Evolutionary conservation across 1,140 invertebrate species (phyloP), one percentile per base, ranked within the genome.

Genomic region (Limonius californicus): DNA sequence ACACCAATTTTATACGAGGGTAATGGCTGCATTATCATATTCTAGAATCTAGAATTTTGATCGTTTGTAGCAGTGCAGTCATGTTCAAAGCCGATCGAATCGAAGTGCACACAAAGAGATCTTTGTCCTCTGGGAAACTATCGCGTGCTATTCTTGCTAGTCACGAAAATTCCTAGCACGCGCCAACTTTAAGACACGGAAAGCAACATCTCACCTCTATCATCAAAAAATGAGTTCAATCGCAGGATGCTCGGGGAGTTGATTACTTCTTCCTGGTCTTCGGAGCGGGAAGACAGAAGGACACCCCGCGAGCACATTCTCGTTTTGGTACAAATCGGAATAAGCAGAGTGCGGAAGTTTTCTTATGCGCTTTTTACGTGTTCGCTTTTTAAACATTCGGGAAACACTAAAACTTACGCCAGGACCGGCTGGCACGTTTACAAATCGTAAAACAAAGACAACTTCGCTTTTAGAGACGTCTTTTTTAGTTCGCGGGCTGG

Each of bases 151-250:
- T n/a, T n/a, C n/a, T n/a, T n/a, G n/a, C n/a, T n/a, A n/a, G n/a
- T n/a, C n/a, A n/a, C n/a, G n/a, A n/a, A n/a, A n/a, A n/a, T n/a
- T n/a, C n/a, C n/a, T n/a, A n/a, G n/a, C n/a, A n/a, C n/a, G n/a
- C n/a, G n/a, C n/a, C n/a, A n/a, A n/a, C n/a, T n/a, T n/a, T n/a
- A n/a, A n/a, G n/a, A n/a, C n/a, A n/a, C n/a, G n/a, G n/a, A n/a
- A n/a, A n/a, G n/a, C n/a, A n/a, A n/a, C n/a, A n/a, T n/a, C n/a
- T 63, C 59, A 67, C 62, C 62, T 64, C 54, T 57, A 27, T 27
- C 23, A 50, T 64, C 65, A 15, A 67, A 45, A 30, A 64, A 67
- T 20, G 65, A 67, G 59, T 67, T 61, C 16, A 64, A n/a, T 47
- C 62, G 47, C 11, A 64, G 43, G 11, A 58, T 47, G 11, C 57